These are phyloP conservation scores for Phalanger gymnotis DNA, from an alignment of 2,797 vertebrate genomes.

Conservation along the genomic window DNA sequence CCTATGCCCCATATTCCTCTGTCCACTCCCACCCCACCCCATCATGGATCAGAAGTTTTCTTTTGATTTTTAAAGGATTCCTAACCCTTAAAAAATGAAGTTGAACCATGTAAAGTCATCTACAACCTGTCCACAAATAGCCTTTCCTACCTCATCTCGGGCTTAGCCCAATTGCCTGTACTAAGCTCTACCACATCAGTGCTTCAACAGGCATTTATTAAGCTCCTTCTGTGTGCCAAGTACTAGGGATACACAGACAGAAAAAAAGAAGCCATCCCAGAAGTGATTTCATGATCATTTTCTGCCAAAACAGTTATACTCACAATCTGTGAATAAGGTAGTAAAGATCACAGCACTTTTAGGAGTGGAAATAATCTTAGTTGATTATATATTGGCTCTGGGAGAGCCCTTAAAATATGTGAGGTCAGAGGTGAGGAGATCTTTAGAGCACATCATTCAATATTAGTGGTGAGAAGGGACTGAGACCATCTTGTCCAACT, in stretches of 20 bases:
- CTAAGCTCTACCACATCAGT: too few relatives aligned
- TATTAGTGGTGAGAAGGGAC: background rate
- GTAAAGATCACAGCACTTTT: background rate
- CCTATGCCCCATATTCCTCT: too few relatives aligned
- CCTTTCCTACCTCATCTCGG: too few relatives aligned
- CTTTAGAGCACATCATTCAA: background rate
- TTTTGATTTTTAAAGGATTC: too few relatives aligned
- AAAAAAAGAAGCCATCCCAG: too few relatives aligned
- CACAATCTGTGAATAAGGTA: background rate
- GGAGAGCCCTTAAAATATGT: background rate
- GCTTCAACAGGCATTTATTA: too few relatives aligned
- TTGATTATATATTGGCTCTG: background rate
- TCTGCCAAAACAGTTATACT: background rate
- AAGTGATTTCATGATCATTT: background rate
- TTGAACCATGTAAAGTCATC: too few relatives aligned
- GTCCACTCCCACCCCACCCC: too few relatives aligned
- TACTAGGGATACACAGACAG: background rate
- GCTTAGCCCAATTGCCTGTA: too few relatives aligned
- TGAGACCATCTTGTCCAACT: background rate
- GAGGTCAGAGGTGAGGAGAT: background rate
- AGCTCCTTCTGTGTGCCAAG: background rate
- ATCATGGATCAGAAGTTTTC: too few relatives aligned
- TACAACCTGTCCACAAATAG: too few relatives aligned
- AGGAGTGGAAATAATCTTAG: background rate
- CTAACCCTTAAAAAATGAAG: too few relatives aligned